Conservation (phyloP, 2,888 invertebrate genomes). For the Pachycephus smyrnensis region DNA sequence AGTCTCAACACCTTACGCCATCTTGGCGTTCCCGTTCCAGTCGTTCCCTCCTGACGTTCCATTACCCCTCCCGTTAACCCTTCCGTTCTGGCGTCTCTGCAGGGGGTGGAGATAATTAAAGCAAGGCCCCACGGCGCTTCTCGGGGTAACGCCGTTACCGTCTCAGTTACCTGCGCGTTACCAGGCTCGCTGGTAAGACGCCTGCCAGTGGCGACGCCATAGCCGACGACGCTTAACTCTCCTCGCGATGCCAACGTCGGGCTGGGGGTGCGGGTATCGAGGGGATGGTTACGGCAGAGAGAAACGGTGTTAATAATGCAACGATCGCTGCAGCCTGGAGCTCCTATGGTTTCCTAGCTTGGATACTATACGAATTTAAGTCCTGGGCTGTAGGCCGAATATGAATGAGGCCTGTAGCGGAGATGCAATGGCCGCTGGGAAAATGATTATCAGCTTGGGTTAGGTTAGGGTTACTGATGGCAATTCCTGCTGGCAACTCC, state of each 20-base stretch:
- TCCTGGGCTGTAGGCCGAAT: constrained; percentile 15
- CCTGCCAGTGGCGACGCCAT: constrained; percentile 3
- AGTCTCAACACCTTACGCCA: too few species aligned
- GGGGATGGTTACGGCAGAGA: constrained; percentile 10
- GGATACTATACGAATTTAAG: constrained; percentile 13
- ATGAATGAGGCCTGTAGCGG: constrained; percentile 12
- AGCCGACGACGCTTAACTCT: not conserved
- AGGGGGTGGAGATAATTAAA: constrained; percentile 50
- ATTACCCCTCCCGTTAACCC: not conserved
- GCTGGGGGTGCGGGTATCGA: not conserved
- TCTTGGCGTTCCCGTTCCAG: too few species aligned
- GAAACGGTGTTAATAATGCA: constrained; percentile 24
- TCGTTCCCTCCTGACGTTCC: too few species aligned
- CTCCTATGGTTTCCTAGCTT: constrained; percentile 12
- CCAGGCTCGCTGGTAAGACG: constrained; percentile 26
- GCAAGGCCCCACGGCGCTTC: constrained; percentile 29
- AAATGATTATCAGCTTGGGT: too few species aligned
- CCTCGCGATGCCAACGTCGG: constrained; percentile 1
- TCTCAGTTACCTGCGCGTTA: constrained; percentile 47
- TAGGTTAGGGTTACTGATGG: too few species aligned
- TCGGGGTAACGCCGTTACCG: constrained; percentile 29
- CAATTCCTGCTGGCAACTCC: too few species aligned
- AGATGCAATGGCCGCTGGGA: too few species aligned
- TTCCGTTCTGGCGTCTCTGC: constrained; percentile 11
- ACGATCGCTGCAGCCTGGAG: constrained; percentile 12